These are phyloP conservation scores for Mirza zaza DNA, from an alignment of 2,113 vertebrate genomes.

Conservation along the genomic window DNA sequence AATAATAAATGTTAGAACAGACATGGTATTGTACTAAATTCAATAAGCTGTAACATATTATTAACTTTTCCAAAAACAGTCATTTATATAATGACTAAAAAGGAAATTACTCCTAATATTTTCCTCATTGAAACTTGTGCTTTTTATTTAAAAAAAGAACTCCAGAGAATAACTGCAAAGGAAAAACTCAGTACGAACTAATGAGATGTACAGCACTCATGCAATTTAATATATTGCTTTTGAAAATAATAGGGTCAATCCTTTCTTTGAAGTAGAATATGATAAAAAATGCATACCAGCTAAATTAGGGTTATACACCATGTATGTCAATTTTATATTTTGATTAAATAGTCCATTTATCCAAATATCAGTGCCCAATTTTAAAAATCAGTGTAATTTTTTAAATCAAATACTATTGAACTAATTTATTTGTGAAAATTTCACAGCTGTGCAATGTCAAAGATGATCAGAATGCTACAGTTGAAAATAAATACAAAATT, in stretches of 20 bases:
- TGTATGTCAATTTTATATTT: not conserved
- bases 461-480: not conserved
- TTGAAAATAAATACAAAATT: slow-evolving; percentile 19
- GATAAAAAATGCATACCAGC: not conserved
- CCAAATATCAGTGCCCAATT: slow-evolving; percentile 25
- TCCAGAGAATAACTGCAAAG: not conserved
- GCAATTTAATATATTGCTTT: not conserved
- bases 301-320: not conserved
- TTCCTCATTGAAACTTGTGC: not conserved
- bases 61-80: not conserved
- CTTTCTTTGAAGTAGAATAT: slow-evolving; percentile 16
- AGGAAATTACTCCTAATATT: slow-evolving; percentile 21
- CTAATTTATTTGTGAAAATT: not conserved
- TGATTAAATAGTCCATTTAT: slow-evolving; percentile 34
- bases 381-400: slow-evolving; percentile 23
- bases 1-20: not conserved
- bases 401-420: slow-evolving; percentile 23
- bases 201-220: not conserved
- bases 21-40: not conserved
- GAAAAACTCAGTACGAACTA: not conserved
- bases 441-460: slow-evolving; percentile 41
- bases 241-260: not conserved
- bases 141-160: slow-evolving; percentile 25
- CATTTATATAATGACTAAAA: not conserved
- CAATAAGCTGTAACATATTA: not conserved